Evolutionary conservation across 2,888 invertebrate genomes (phyloP).

Genomic region (Cerceris ruficornis): DNA sequence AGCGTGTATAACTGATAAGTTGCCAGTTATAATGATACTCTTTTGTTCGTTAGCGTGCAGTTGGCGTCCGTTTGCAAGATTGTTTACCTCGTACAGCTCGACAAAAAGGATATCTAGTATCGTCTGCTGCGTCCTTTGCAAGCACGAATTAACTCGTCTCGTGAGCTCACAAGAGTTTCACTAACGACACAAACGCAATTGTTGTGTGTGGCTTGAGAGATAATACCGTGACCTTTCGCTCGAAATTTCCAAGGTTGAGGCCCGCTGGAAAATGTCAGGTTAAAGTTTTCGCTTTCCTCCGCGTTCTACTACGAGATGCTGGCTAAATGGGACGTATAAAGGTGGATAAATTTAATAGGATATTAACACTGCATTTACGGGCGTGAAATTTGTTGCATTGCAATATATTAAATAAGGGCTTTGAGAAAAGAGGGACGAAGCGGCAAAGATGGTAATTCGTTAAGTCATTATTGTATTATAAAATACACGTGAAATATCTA

Average conservation of each 20-base stretch:
- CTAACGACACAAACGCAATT: not conserved
- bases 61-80: not conserved
- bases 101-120: constrained; percentile 23
- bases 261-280: too few relatives aligned
- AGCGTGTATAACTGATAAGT: not conserved
- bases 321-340: not conserved
- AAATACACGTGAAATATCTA: too few relatives aligned
- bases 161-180: constrained; percentile 8
- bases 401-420: too few relatives aligned
- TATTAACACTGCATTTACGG: too few relatives aligned
- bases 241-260: too few relatives aligned
- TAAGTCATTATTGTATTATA: too few relatives aligned
- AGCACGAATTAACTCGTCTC: constrained; percentile 44
- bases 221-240: too few relatives aligned
- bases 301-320: not conserved
- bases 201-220: not conserved
- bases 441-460: too few relatives aligned
- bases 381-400: too few relatives aligned
- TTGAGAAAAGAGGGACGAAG: too few relatives aligned
- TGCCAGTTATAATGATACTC: not conserved
- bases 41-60: not conserved
- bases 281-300: too few relatives aligned
- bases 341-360: too few relatives aligned
- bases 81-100: not conserved
- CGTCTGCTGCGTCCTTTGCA: constrained; percentile 46